These are phyloP conservation scores for Manduca sexta DNA, from an alignment of 1,140 invertebrate genomes.

Conservation along the genomic window DNA sequence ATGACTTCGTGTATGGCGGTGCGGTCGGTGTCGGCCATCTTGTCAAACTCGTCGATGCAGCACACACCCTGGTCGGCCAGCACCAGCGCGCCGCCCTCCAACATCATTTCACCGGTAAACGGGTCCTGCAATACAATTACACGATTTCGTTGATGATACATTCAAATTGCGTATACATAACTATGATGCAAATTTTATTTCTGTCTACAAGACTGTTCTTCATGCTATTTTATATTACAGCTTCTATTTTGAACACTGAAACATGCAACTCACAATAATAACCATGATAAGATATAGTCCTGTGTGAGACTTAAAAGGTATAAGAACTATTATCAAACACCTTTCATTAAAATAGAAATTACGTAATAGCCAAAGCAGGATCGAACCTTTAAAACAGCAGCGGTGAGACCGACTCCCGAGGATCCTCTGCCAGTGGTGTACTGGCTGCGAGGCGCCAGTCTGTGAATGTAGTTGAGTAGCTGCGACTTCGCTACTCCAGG, in stretches of 20 bases:
- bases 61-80: conserved; percentile 98
- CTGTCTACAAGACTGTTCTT: too few species aligned
- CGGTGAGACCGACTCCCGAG: conserved; percentile 97
- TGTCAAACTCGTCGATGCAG: conserved; percentile 99
- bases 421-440: conserved; percentile 98
- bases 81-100: conserved; percentile 99
- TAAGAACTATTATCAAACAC: too few species aligned
- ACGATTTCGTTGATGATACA: too few species aligned
- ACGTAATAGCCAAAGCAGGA: neutral
- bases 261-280: too few species aligned
- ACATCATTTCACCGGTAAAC: conserved; percentile 96
- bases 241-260: too few species aligned
- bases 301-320: too few species aligned
- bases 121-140: conserved; percentile 79
- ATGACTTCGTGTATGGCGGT: conserved; percentile 99
- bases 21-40: conserved; percentile 97
- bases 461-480: conserved; percentile 94
- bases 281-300: too few species aligned
- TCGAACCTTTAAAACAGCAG: conserved; percentile 91
- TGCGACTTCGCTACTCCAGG: conserved; percentile 99
- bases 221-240: too few species aligned
- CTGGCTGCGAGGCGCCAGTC: conserved; percentile 93
- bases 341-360: too few species aligned
- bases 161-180: too few species aligned
- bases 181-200: too few species aligned